Base-by-base conservation (phyloP, 1,140 invertebrate genomes). In the Drosophila suzukii region DNA sequence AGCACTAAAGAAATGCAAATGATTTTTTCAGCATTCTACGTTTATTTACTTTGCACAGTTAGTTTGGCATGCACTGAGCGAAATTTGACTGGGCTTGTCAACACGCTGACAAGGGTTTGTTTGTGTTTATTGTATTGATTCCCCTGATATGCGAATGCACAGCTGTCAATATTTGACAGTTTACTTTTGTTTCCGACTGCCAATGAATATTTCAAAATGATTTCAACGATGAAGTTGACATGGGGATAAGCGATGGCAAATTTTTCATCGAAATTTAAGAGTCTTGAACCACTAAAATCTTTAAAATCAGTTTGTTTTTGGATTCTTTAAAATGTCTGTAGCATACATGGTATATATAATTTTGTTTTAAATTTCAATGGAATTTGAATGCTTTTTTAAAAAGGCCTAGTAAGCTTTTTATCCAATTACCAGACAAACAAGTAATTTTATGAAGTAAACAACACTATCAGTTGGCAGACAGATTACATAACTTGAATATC, bases 21-120 rank as follows among this genome's bases (percentile, higher is more conserved):
- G 27, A 27, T 34, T 34, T 34, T 78, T 78, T 51, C 65, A 56
- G 68, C 83, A 79, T 79, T 88, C 77, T 78, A 82, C 62, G 77
- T 77, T 83, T 81, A 88, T 88, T 88, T 83, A 89, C 84, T 61
- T 89, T 77, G 49, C 60, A 86, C 74, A 61, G 75, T 83, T 79
- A 78, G 77, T 55, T 59, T 58, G 74, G 27, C 75, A 43, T 75
- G 56, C 75, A 86, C 83, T 75, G 79, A 54, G 55, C 70, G 62
- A 82, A 72, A 55, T 58, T 74, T 13, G 38, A 44, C 55, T 41
- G n/a, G 27, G 30, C 72, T 67, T 75, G 73, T 75, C 54, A 75
- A 58, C 54, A 59, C 32, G 6, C 50, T 67, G 75, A 78, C 49
- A 51, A 57, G 60, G 63, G 75, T 74, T 61, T 47, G 27, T 58